Evolutionary conservation across 53 echinoderm and acorn worm species (phyloP), one percentile per base, ranked within the genome.

Genomic region (Arbacia lixula): DNA sequence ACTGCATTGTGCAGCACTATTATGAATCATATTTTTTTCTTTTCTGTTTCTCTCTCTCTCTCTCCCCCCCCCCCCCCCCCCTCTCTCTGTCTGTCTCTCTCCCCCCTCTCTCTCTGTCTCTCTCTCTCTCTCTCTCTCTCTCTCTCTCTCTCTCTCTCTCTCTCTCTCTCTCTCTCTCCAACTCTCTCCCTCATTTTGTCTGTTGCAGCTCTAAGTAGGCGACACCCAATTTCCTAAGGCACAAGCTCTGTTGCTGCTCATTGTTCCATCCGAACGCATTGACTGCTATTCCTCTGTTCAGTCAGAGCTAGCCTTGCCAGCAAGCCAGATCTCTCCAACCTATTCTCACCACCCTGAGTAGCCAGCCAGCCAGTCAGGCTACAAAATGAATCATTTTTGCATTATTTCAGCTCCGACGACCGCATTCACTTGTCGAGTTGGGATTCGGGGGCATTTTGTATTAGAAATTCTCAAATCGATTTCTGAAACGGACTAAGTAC

Each of bases 321-420:
- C n/a, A n/a, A n/a, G n/a, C n/a, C n/a, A n/a, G n/a, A n/a, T n/a
- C n/a, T n/a, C n/a, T n/a, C n/a, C n/a, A n/a, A n/a, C n/a, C n/a
- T n/a, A n/a, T n/a, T n/a, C n/a, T n/a, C n/a, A n/a, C n/a, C n/a
- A n/a, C n/a, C n/a, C n/a, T n/a, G n/a, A n/a, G n/a, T n/a, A n/a
- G n/a, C n/a, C n/a, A n/a, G n/a, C n/a, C 9, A 38, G 2, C 4
- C 66, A 37, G 38, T 28, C 66, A n/a, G 19, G 66, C 30, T 50
- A 71, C 71, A 43, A 71, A 71, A 71, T 71, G 71, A 71, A 71
- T 71, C 71, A 71, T 29, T 46, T 46, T 16, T 49, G 28, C 26
- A 49, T 71, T 28, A 49, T 28, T 71, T 71, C 71, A 49, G 71
- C 71, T 71, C 49, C 17, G 28, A 25, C 46, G 26, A 29, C 71